Conservation (phyloP, 2,113 vertebrate species). For the Otocyon megalotis region DNA sequence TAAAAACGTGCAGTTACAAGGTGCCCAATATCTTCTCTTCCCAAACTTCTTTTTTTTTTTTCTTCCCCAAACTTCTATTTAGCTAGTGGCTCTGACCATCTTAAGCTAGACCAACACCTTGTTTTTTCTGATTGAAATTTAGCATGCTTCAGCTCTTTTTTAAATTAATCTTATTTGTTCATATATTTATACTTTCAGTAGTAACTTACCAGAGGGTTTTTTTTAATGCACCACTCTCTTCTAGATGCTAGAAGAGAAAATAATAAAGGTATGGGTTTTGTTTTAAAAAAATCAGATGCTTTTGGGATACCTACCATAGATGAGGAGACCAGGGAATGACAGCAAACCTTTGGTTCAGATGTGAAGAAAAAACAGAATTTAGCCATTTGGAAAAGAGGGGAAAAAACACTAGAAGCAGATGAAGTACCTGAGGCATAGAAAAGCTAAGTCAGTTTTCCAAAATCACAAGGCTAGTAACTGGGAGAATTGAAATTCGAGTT, state of each 20-base stretch:
- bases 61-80: not conserved
- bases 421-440: not conserved
- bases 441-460: not conserved
- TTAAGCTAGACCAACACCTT: not conserved
- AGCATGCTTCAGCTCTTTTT: not conserved
- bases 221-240: not conserved
- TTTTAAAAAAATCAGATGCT: not conserved
- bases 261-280: not conserved
- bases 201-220: not conserved
- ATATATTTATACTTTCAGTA: not conserved
- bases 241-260: constrained; percentile 8
- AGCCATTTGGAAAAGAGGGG: constrained; percentile 6
- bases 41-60: not conserved
- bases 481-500: constrained; percentile 1
- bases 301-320: not conserved
- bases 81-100: not conserved
- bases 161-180: constrained; percentile 28
- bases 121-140: not conserved
- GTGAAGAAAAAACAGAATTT: not conserved
- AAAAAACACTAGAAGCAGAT: not conserved
- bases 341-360: not conserved
- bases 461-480: not conserved
- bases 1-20: not conserved
- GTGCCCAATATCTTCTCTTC: not conserved
- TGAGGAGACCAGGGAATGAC: not conserved